phyloP scores from a whole-genome alignment of 2,113 vertebrate genomes.

The Bagarius yarrelli region DNA sequence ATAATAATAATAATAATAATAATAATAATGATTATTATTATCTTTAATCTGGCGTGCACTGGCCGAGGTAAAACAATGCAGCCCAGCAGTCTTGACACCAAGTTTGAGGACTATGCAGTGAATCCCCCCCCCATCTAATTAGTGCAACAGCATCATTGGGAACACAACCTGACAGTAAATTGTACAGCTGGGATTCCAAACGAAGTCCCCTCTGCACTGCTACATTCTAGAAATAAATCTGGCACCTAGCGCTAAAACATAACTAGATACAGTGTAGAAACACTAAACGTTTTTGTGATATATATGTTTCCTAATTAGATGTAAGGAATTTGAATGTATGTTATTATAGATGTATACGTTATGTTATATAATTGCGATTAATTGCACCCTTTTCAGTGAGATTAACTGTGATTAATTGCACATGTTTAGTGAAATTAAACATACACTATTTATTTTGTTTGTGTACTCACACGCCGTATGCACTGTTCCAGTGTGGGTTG shows the following conservation, averaged over 20 bases:
- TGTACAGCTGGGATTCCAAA: conserved; percentile 14
- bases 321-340: too few species aligned
- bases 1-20: not conserved
- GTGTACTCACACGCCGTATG: too few species aligned
- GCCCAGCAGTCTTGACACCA: not conserved
- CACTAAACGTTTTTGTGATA: not conserved
- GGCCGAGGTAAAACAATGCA: not conserved
- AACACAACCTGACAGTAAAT: not conserved
- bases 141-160: conserved; percentile 3
- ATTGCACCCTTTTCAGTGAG: too few species aligned
- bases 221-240: not conserved
- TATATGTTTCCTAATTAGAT: not conserved
- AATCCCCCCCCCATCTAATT: not conserved
- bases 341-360: too few species aligned
- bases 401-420: too few species aligned
- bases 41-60: not conserved
- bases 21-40: not conserved
- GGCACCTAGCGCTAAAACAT: not conserved
- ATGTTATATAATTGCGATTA: too few species aligned
- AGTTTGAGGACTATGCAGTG: not conserved
- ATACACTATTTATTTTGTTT: too few species aligned
- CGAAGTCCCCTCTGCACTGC: not conserved
- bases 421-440: too few species aligned
- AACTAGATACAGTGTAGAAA: not conserved
- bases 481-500: too few species aligned